Evolutionary conservation across 2,113 vertebrate genomes (phyloP).

Genomic region (Ornithorhynchus anatinus): DNA sequence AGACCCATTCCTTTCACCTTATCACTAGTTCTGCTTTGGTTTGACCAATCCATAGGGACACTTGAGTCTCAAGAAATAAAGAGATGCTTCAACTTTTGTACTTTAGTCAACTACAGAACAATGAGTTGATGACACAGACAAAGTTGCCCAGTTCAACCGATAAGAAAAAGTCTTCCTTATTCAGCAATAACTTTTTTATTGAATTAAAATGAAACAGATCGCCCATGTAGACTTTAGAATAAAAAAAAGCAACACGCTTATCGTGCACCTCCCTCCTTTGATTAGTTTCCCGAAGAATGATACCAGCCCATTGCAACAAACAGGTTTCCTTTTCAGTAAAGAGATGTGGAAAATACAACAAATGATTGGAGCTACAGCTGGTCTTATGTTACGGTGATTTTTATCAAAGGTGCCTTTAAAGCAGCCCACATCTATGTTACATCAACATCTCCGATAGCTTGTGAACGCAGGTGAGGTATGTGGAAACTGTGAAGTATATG

Average conservation of each 20-base stretch:
- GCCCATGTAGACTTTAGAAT: constrained; percentile 1
- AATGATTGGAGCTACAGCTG: constrained; percentile 1
- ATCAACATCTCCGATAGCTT: constrained; percentile 17
- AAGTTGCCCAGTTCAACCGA: constrained; percentile 10
- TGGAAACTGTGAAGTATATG: constrained; percentile 31
- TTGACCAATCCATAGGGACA: constrained; percentile 22
- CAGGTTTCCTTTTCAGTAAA: constrained; percentile 31
- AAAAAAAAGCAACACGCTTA: neutral
- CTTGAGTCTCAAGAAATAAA: constrained; percentile 37
- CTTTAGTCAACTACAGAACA: constrained; percentile 20
- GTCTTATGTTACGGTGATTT: constrained; percentile 1
- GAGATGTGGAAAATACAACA: neutral
- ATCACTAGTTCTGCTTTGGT: constrained; percentile 7
- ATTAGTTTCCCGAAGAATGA: neutral
- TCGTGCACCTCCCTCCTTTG: neutral
- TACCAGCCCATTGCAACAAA: neutral
- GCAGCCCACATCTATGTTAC: neutral
- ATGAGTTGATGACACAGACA: constrained; percentile 26
- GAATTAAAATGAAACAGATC: constrained; percentile 4
- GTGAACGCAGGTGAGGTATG: constrained; percentile 30
- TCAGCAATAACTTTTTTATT: constrained; percentile 62
- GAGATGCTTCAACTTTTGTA: constrained; percentile 30
- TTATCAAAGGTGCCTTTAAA: constrained; percentile 40
- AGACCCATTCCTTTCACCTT: neutral
- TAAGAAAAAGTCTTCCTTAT: constrained; percentile 38